Base-by-base conservation (phyloP, 1,140 invertebrate species). In the Goniozus legneri region DNA sequence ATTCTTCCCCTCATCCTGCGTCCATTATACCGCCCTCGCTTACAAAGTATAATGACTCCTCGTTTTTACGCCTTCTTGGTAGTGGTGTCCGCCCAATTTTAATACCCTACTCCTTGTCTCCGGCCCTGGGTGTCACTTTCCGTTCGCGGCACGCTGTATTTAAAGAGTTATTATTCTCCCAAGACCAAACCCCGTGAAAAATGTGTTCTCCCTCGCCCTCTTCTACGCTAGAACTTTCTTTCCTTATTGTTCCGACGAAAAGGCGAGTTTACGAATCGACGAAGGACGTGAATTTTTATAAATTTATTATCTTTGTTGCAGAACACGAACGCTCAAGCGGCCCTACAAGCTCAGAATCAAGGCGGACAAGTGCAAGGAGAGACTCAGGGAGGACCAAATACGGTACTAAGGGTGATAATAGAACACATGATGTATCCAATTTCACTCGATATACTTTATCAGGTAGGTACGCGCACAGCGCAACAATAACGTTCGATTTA, bases 401-500 rank as follows among this genome's bases (percentile, higher is more conserved):
- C 95, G 18, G 95, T 98, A 42, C 84, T 99, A 31, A 84, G 97
- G 46, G 95, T 98, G 37, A 97, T 98, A 72, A 87, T 98, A 56
- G 96, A 99, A 75, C 94, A 98, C 77, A 91, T 98, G 86, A 81
- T 99, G 47, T 99, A 98, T 74, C 95, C 95, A 10, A 95, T 99
- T 52, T 94, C 94, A 24, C 83, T 99, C 60, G 96, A 99, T 69
- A 91, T 97, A 39, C 84, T 99, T 47, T 89, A 97, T 79, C 83
- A 88, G 81, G 88, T 91, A 75, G 77, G 74, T 64, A 15, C 15
- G n/a, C n/a, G n/a, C 24, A 27, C 24, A 4, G 10, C 4, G 35
- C 22, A 21, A 14, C 8, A 22, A 30, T 24, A 16, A 40, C 20
- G 18, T 46, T 15, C 27, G 16, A 14, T 43, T 44, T 22, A 8